phyloP scores from a whole-genome alignment of 2,113 vertebrate species.

The Carollia perspicillata region DNA sequence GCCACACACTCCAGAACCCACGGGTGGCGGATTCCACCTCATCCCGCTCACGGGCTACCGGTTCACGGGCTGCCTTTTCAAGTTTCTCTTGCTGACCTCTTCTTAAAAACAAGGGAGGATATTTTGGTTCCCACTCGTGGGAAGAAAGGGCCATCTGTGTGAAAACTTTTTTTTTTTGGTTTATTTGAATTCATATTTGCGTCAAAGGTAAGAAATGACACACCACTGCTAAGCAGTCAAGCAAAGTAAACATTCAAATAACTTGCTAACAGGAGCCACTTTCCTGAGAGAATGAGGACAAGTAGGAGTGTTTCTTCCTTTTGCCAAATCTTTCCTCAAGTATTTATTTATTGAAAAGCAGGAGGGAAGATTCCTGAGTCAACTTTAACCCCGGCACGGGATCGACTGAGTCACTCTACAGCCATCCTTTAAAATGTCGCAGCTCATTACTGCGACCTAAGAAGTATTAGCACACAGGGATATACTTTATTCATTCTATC shows the following conservation, averaged over 20 bases:
- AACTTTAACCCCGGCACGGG: conserved; percentile 78
- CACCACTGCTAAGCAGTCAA: conserved; percentile 50
- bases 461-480: conserved; percentile 69
- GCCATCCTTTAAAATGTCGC: conserved; percentile 72
- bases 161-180: conserved; percentile 54
- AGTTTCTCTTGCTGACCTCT: background rate
- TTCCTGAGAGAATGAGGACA: conserved; percentile 65
- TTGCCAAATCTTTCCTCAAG: conserved; percentile 75
- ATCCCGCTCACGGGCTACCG: background rate
- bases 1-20: background rate
- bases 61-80: background rate
- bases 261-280: conserved; percentile 82
- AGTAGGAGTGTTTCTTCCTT: conserved; percentile 67
- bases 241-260: conserved; percentile 81
- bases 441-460: conserved; percentile 76
- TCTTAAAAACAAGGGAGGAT: background rate
- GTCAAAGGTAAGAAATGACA: conserved; percentile 73
- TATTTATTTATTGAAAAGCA: conserved; percentile 84
- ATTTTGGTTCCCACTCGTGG: background rate
- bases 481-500: conserved; percentile 62
- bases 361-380: conserved; percentile 72
- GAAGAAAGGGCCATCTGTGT: conserved; percentile 58
- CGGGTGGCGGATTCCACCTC: background rate
- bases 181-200: conserved; percentile 81
- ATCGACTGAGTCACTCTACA: conserved; percentile 70